Percentiles rank a stretch among this genome's conserved stretches.
These are phyloP conservation scores for Thomomys bottae DNA, from an alignment of 2,113 vertebrate species.

Conservation along the genomic window DNA sequence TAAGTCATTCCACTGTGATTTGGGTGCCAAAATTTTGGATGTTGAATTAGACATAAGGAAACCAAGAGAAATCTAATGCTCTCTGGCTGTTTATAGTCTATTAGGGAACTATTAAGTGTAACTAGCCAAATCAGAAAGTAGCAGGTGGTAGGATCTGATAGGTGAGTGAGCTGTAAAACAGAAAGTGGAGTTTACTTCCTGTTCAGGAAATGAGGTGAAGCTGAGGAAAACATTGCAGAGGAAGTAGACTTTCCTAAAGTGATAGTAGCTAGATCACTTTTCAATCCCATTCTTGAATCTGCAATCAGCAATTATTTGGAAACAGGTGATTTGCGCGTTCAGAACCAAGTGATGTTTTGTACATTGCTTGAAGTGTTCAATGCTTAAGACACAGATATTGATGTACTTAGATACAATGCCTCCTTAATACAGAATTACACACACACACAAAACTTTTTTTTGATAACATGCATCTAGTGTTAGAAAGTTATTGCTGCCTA, in stretches of 20 bases:
- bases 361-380: constrained; percentile 28
- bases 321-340: constrained; percentile 49
- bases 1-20: neutral
- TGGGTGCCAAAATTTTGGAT: neutral
- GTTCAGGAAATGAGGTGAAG: neutral
- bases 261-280: constrained; percentile 19
- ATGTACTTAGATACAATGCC: constrained; percentile 7
- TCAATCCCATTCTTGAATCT: constrained; percentile 25
- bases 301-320: constrained; percentile 41
- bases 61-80: neutral
- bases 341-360: constrained; percentile 47
- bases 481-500: constrained; percentile 31
- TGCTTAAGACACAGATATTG: constrained; percentile 48
- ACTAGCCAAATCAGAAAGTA: constrained; percentile 7
- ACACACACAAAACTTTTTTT: neutral
- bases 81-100: neutral
- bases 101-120: neutral
- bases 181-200: neutral
- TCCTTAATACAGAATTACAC: constrained; percentile 19
- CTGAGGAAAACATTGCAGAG: neutral
- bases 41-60: constrained; percentile 24
- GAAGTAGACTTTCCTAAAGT: constrained; percentile 7
- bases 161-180: neutral
- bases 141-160: neutral
- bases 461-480: neutral